Evolutionary conservation across 2,888 invertebrate species (phyloP).

Genomic region (Nephrotoma flavescens): DNA sequence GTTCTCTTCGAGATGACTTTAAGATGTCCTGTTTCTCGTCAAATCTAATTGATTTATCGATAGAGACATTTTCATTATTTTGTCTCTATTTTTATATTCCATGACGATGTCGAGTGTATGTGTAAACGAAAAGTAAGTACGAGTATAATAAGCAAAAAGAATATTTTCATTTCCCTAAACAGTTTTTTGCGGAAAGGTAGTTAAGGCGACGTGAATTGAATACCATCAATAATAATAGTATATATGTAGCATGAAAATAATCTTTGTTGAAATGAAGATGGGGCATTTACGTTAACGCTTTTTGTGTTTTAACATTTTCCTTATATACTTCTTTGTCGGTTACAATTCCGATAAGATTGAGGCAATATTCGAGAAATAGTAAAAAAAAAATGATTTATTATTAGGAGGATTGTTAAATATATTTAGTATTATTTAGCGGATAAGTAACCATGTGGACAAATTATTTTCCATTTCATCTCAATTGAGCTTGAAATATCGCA

Average conservation of each 20-base stretch:
- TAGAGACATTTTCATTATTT: not conserved
- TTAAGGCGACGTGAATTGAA: not conserved
- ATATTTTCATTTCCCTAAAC: not conserved
- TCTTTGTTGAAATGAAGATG: not conserved
- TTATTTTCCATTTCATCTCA: too few species aligned
- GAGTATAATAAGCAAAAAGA: not conserved
- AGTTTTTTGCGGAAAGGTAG: not conserved
- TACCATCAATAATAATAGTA: not conserved
- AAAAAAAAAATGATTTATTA: not conserved
- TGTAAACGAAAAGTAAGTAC: too few species aligned
- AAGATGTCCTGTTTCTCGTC: not conserved
- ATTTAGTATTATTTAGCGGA: too few species aligned
- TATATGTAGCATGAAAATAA: not conserved
- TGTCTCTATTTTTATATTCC: not conserved
- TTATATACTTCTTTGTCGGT: not conserved
- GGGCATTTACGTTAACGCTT: not conserved
- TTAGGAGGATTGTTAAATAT: not conserved
- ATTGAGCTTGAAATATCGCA: too few species aligned
- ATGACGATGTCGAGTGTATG: not conserved
- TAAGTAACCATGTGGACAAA: too few species aligned
- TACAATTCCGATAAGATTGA: not conserved
- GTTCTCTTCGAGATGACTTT: not conserved
- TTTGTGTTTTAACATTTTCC: not conserved
- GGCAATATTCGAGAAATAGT: not conserved
- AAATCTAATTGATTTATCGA: not conserved